These are phyloP conservation scores for Arctia plantaginis DNA, from an alignment of 2,888 invertebrate genomes.

Conservation along the genomic window DNA sequence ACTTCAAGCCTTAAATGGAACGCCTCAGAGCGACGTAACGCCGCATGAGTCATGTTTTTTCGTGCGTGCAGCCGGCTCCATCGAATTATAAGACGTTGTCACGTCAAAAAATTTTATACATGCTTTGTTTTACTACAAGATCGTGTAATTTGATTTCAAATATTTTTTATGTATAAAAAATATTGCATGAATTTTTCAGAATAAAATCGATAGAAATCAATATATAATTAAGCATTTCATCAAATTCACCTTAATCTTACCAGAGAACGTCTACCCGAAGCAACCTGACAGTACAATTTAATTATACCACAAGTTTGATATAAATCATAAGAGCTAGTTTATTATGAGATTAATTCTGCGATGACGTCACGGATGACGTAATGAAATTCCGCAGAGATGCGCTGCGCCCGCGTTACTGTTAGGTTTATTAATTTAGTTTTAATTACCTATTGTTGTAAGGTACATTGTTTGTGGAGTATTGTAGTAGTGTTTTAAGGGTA, in stretches of 20 bases:
- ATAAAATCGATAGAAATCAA: too few species aligned
- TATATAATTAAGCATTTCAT: neutral
- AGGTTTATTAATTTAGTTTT: slow-evolving; percentile 50
- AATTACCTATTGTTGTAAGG: slow-evolving; percentile 39
- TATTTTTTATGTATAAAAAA: too few species aligned
- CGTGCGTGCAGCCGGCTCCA: too few species aligned
- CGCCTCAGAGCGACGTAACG: too few species aligned
- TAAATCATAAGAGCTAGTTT: slow-evolving; percentile 46
- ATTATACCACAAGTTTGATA: slow-evolving; percentile 38
- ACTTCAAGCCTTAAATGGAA: too few species aligned
- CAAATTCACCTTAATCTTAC: neutral
- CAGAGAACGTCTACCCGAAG: neutral
- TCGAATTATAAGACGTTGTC: too few species aligned
- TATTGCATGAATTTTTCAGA: too few species aligned
- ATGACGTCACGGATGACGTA: slow-evolving; percentile 39
- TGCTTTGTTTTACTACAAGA: too few species aligned
- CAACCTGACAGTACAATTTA: slow-evolving; percentile 20
- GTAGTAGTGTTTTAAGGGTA: slow-evolving; percentile 2
- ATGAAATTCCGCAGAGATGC: slow-evolving; percentile 48
- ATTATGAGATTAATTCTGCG: slow-evolving; percentile 45
- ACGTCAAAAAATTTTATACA: too few species aligned
- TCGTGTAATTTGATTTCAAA: too few species aligned
- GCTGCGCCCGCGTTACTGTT: slow-evolving; percentile 36
- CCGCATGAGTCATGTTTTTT: too few species aligned
- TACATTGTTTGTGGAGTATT: slow-evolving; percentile 14